Evolutionary conservation across 2,113 vertebrate species (phyloP).

Genomic region (Alouatta palliata): DNA sequence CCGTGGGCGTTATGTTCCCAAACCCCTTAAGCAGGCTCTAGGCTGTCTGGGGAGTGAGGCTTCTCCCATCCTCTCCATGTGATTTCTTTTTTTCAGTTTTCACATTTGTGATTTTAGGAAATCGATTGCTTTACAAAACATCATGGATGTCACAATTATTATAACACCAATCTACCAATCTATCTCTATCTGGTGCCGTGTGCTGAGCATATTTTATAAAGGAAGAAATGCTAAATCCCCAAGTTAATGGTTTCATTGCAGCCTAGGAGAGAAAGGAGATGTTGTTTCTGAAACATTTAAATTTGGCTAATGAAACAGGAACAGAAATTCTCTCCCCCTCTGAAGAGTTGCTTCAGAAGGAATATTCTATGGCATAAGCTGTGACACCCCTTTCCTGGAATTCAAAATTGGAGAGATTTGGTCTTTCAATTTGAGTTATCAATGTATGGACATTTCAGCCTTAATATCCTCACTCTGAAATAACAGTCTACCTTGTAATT

Average conservation of each 20-base stretch:
- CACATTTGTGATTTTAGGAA: constrained; percentile 92
- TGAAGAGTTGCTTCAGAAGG: constrained; percentile 67
- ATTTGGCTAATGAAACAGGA: constrained; percentile 52
- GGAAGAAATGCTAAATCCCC: constrained; percentile 79
- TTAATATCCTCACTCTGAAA: constrained; percentile 20
- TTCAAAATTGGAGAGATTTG: background rate
- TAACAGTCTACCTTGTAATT: constrained; percentile 40
- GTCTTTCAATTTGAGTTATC: background rate
- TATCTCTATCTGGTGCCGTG: constrained; percentile 77
- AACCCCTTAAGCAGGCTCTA: background rate
- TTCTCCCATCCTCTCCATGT: background rate
- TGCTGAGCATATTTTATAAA: constrained; percentile 82
- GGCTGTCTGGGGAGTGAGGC: background rate
- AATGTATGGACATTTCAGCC: background rate
- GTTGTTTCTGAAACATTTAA: constrained; percentile 58
- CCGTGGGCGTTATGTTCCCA: background rate
- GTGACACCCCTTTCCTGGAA: background rate
- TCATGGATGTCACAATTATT: constrained; percentile 84
- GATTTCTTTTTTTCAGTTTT: constrained; percentile 61
- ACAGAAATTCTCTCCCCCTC: constrained; percentile 44
- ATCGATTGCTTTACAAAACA: constrained; percentile 91
- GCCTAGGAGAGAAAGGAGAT: constrained; percentile 71
- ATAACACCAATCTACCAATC: constrained; percentile 79
- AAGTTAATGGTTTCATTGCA: constrained; percentile 56
- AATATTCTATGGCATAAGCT: constrained; percentile 19